phyloP scores from a whole-genome alignment of 2,113 vertebrate genomes.

The Nyctereutes procyonoides region DNA sequence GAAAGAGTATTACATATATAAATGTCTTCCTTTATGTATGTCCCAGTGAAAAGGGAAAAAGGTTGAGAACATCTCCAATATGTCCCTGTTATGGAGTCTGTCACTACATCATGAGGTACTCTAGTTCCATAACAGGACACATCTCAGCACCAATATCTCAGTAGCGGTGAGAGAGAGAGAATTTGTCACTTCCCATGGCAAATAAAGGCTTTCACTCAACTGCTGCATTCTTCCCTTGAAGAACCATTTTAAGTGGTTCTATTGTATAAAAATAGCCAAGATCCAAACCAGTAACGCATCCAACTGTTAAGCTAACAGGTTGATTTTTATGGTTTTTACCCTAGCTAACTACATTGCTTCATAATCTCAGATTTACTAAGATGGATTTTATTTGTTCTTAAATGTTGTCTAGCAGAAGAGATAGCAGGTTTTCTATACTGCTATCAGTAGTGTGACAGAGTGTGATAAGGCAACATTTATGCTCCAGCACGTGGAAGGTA shows the following conservation, averaged over 20 bases:
- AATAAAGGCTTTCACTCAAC: not conserved
- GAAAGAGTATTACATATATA: not conserved
- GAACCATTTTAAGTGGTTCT: not conserved
- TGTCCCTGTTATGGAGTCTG: not conserved
- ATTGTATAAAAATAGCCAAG: not conserved
- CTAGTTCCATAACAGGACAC: not conserved
- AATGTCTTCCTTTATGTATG: not conserved
- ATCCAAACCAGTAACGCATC: not conserved
- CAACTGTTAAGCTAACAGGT: accelerated
- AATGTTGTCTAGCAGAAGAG: not conserved
- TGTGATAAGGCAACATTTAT: not conserved
- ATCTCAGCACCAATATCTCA: not conserved
- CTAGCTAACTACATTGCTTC: not conserved
- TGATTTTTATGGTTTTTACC: not conserved
- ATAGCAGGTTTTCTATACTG: not conserved
- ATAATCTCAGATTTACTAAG: accelerated
- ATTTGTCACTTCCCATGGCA: not conserved
- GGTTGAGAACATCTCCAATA: not conserved
- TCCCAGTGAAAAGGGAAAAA: not conserved
- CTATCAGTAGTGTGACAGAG: too few species aligned
- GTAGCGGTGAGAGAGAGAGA: not conserved
- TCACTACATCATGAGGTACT: not conserved
- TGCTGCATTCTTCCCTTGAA: not conserved
- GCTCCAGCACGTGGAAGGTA: not conserved
- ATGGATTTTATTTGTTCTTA: not conserved